These are phyloP conservation scores for Gymnarchus niloticus DNA, from an alignment of 2,113 vertebrate genomes.

Conservation along the genomic window DNA sequence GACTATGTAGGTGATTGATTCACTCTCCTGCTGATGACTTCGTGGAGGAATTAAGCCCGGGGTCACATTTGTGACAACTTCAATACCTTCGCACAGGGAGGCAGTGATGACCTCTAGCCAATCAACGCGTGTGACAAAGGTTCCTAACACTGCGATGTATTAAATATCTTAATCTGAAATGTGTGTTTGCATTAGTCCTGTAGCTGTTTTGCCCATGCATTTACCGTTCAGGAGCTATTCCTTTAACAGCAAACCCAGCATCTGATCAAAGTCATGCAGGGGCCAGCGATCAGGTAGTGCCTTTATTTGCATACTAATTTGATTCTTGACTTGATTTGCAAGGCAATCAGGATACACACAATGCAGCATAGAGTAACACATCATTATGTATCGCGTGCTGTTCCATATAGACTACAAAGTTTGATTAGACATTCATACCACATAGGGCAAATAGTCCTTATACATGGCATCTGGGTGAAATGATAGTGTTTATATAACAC, in stretches of 20 bases:
- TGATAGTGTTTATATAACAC: constrained; percentile 22
- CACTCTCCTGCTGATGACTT: not conserved
- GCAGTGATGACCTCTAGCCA: not conserved
- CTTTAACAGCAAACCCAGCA: constrained; percentile 25
- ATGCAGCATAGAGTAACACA: not conserved
- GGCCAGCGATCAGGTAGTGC: constrained; percentile 15
- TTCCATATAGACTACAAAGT: not conserved
- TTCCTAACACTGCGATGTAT: not conserved
- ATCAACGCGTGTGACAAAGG: not conserved
- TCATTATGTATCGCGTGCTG: constrained; percentile 26
- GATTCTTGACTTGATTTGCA: constrained; percentile 33
- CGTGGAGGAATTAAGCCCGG: constrained; percentile 5
- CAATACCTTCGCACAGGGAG: not conserved
- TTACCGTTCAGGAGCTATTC: constrained; percentile 26
- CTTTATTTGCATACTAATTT: constrained; percentile 36
- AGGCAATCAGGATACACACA: constrained; percentile 30
- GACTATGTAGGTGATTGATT: constrained; percentile 1
- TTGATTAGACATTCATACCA: not conserved
- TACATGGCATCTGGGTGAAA: not conserved
- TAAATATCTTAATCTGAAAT: constrained; percentile 3
- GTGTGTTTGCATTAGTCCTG: constrained; percentile 11
- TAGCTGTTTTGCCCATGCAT: constrained; percentile 28
- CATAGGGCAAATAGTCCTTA: not conserved
- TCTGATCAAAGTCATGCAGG: constrained; percentile 30
- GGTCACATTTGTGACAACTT: constrained; percentile 3